Conservation (phyloP, 2,888 invertebrate genomes). For the Rosalia funebris region DNA sequence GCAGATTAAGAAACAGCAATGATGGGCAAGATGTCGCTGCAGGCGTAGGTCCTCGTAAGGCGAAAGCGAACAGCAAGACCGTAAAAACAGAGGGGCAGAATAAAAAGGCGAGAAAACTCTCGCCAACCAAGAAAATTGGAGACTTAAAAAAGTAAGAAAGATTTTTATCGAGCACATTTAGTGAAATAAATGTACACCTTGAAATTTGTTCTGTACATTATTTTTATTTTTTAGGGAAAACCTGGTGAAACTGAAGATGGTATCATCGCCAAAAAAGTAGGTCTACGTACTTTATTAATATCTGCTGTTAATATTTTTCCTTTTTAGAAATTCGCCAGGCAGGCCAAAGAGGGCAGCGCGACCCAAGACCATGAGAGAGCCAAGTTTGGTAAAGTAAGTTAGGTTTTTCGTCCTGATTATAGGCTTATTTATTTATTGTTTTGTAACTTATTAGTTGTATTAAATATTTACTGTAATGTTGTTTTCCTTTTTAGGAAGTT, state of each 20-base stretch:
- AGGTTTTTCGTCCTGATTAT: too few relatives aligned
- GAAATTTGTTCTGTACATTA: too few relatives aligned
- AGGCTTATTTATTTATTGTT: too few relatives aligned
- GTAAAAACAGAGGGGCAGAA: background rate
- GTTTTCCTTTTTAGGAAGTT: too few relatives aligned
- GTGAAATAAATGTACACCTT: background rate
- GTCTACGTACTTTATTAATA: background rate
- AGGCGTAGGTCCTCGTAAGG: background rate
- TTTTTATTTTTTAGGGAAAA: background rate
- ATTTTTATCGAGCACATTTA: background rate
- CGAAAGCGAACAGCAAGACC: background rate
- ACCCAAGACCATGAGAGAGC: conserved; percentile 27
- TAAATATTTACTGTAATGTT: too few relatives aligned
- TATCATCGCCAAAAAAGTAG: conserved; percentile 3
- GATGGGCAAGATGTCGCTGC: background rate
- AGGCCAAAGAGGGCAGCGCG: conserved; percentile 32
- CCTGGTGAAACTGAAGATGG: background rate
- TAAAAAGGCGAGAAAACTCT: background rate
- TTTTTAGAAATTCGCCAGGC: conserved; percentile 16
- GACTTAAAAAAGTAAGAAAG: background rate
- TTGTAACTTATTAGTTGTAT: too few relatives aligned
- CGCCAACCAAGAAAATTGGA: background rate
- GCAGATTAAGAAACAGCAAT: background rate
- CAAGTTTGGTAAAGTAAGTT: conserved; percentile 34
- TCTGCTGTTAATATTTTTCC: background rate